A percentile compares a stretch with the other conserved stretches of the same genome.
Evolutionary conservation across 2,797 vertebrate species (phyloP).

Genomic region (Sebastes dallii): DNA sequence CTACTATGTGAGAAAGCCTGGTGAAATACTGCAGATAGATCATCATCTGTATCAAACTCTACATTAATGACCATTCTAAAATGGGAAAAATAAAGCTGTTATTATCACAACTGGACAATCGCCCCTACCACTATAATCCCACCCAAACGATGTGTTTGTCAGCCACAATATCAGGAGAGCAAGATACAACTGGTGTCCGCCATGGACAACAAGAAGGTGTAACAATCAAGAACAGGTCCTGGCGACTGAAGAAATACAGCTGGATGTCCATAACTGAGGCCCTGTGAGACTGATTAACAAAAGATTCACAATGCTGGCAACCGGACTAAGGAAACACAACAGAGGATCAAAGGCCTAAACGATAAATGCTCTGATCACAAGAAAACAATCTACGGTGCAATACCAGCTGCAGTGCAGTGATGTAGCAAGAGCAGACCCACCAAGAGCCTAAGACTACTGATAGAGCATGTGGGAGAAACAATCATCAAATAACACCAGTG

Average conservation of each 20-base stretch:
- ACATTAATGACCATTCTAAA: background rate
- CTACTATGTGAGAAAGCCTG: background rate
- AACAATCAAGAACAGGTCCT: background rate
- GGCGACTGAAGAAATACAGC: background rate
- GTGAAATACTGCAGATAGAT: background rate
- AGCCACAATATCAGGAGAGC: background rate
- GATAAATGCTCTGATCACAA: slow-evolving; percentile 3
- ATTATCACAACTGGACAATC: background rate
- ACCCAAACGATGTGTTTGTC: background rate
- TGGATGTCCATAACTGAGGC: background rate
- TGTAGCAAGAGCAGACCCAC: background rate
- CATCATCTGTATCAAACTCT: background rate
- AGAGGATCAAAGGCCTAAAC: slow-evolving; percentile 7
- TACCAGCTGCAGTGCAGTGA: slow-evolving; percentile 14
- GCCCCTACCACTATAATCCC: background rate
- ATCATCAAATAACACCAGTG: background rate
- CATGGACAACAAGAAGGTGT: background rate
- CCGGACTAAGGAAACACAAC: background rate
- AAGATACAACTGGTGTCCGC: background rate
- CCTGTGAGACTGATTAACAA: slow-evolving; percentile 9
- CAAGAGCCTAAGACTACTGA: background rate
- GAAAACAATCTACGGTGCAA: background rate
- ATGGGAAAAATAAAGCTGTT: background rate
- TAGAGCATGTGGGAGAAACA: background rate
- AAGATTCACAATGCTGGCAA: slow-evolving; percentile 13